phyloP scores from a whole-genome alignment of 2,797 vertebrate genomes.

The Mallotus villosus region DNA sequence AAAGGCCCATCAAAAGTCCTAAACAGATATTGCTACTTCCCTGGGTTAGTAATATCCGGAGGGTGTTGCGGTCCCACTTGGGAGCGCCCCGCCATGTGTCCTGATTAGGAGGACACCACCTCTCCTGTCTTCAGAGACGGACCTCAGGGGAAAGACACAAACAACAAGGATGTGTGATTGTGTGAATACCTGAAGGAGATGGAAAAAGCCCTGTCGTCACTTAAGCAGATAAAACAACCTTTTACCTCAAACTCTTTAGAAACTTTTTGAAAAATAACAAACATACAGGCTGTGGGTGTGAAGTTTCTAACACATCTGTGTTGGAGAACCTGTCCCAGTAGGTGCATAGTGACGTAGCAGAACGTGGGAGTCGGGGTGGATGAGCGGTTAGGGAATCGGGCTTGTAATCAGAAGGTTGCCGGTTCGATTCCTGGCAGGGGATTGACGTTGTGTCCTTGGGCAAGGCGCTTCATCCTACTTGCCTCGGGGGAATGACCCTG shows the following conservation, averaged over 20 bases:
- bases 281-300: not conserved
- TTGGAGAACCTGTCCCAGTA: not conserved
- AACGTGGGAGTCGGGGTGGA: too few relatives aligned
- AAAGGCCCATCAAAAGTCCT: too few relatives aligned
- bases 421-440: too few relatives aligned
- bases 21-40: slow-evolving; percentile 53
- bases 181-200: slow-evolving; percentile 67
- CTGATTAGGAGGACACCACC: slow-evolving; percentile 70
- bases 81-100: slow-evolving; percentile 52
- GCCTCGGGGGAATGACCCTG: too few relatives aligned
- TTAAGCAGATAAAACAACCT: slow-evolving; percentile 24
- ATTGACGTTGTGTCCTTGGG: too few relatives aligned
- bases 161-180: slow-evolving; percentile 57
- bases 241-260: not conserved
- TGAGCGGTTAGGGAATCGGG: too few relatives aligned
- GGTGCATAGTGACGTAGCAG: too few relatives aligned
- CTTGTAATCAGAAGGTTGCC: too few relatives aligned
- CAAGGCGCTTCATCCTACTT: too few relatives aligned
- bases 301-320: too few relatives aligned
- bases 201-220: slow-evolving; percentile 36
- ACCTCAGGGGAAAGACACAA: slow-evolving; percentile 58
- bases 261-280: not conserved
- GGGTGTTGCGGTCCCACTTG: slow-evolving; percentile 63
- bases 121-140: slow-evolving; percentile 50
- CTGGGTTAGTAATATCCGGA: slow-evolving; percentile 58